Percentiles rank a stretch among this genome's conserved stretches.
These are phyloP conservation scores for Struthidea cinerea DNA, from an alignment of 2,113 vertebrate species.

Conservation along the genomic window DNA sequence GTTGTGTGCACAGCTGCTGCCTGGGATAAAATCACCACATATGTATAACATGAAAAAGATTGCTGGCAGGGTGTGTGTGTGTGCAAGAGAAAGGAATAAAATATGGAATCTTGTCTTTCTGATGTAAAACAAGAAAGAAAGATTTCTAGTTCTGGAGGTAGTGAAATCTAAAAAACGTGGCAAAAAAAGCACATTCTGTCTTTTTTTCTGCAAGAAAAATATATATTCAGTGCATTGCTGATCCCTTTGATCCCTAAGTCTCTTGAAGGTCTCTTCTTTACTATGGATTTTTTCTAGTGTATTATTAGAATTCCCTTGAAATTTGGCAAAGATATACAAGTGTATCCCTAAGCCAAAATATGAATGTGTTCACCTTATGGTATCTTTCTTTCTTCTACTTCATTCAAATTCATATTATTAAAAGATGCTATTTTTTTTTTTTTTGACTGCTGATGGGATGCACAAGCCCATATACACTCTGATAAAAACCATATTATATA, in stretches of 20 bases:
- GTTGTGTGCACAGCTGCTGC: neutral
- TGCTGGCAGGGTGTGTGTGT: accelerated
- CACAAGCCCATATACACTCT: neutral
- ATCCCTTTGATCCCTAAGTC: neutral
- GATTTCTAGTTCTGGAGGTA: neutral
- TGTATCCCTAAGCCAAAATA: neutral
- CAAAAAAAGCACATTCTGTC: neutral
- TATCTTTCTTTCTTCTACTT: neutral
- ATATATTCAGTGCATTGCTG: neutral
- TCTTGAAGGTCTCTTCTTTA: neutral
- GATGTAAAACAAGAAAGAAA: neutral
- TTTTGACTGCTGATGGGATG: neutral
- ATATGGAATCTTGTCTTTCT: neutral
- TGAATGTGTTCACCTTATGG: neutral
- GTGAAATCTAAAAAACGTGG: neutral
- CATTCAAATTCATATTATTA: neutral
- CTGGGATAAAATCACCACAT: neutral
- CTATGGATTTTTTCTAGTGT: neutral
- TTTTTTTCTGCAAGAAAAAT: neutral
- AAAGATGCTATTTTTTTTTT: neutral
- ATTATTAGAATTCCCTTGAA: neutral
- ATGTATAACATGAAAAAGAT: neutral
- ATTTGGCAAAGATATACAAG: neutral
- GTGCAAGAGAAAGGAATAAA: neutral
- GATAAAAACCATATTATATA: neutral